These are phyloP conservation scores for Agrotis segetum DNA, from an alignment of 2,888 invertebrate genomes.

Conservation along the genomic window DNA sequence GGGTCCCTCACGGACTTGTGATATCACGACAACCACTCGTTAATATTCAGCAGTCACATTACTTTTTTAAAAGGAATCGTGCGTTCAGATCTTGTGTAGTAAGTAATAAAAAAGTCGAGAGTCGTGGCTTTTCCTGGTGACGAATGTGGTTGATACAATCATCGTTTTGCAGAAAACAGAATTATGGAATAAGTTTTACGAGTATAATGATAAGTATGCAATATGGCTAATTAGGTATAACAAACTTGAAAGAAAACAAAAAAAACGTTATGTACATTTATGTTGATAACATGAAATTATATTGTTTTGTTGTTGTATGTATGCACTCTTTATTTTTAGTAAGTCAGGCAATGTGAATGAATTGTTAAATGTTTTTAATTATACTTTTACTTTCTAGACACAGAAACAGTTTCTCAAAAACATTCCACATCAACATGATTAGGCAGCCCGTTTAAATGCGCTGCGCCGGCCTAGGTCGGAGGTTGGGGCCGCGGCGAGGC, in stretches of 20 bases:
- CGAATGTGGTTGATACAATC: not conserved
- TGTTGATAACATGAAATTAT: not conserved
- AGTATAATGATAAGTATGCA: not conserved
- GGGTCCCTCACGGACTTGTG: conserved; percentile 76
- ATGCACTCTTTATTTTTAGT: not conserved
- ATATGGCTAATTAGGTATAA: not conserved
- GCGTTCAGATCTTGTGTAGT: conserved; percentile 32
- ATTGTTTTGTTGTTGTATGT: too few species aligned
- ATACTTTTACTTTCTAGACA: conserved; percentile 32
- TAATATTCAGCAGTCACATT: conserved; percentile 52
- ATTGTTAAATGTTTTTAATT: not conserved
- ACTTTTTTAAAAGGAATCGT: conserved; percentile 48
- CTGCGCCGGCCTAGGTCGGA: conserved; percentile 72
- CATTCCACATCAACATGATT: conserved; percentile 46
- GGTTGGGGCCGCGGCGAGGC: conserved; percentile 65
- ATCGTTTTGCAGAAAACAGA: conserved; percentile 1
- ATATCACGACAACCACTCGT: conserved; percentile 71
- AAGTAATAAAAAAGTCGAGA: conserved; percentile 34
- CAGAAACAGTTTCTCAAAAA: conserved; percentile 39
- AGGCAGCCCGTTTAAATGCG: conserved; percentile 44
- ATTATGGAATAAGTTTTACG: conserved; percentile 5
- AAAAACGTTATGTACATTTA: not conserved
- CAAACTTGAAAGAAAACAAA: too few species aligned
- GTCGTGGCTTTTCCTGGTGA: not conserved
- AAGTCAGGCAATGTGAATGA: not conserved